Base-by-base conservation (phyloP, 2,888 invertebrate genomes). In the Pardosa pseudoannulata region DNA sequence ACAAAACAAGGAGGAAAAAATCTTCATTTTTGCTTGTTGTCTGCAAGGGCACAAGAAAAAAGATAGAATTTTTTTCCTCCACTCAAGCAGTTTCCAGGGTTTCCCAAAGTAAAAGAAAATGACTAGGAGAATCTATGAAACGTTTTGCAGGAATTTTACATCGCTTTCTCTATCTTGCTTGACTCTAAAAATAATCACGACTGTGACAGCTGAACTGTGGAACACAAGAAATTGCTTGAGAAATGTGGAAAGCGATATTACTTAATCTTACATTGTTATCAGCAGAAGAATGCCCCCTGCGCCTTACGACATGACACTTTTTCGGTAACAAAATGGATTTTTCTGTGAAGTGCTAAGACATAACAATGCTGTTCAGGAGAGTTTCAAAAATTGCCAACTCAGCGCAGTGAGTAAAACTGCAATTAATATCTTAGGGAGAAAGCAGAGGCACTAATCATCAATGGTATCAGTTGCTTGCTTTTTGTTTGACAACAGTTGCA, bases 61-160 rank as follows among this genome's bases (percentile, higher is more conserved):
- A 67, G n/a, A 67, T 67, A 32, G 31, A 28, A 29, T n/a, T 13
- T 32, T 67, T 36, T 67, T 9, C 62, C 62, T 23, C 28, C 62
- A 11, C 32, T 16, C 7, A 32, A 32, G 67, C 32, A 9, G 36
- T n/a, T 67, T 27, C 39, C 56, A 70, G 68, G 50, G 31, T 73
- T 73, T 70, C 81, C 41, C n/a, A 81, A 81, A 81, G 70, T 75
- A 81, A 81, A 75, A 70, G 41, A 81, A 81, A 81, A 62, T 27
- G 70, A 70, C 56, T 19, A 28, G 16, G 28, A 41, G 70, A 19
- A 3, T 64, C 70, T 31, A 41, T 28, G 65, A 39, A 80, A 75
- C 62, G 29, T 70, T 81, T 75, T 70, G 70, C 81, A 28, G 27
- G 67, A 73, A 70, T 75, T 62, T 67, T 32, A 70, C 68, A 70